Conservation (phyloP, 2,797 vertebrate species). For the Cottoperca gobio region DNA sequence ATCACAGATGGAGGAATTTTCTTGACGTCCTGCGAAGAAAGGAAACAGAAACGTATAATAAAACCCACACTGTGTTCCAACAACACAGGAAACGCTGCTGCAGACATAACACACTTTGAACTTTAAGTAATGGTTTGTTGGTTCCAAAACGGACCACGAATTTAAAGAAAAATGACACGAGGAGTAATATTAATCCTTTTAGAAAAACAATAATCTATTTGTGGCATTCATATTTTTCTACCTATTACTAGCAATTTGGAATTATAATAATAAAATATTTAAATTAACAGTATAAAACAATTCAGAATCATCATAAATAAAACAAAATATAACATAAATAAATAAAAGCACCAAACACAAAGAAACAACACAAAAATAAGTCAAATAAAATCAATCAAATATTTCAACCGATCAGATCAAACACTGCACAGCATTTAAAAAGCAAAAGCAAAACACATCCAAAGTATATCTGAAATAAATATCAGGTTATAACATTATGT, state of each 20-base stretch:
- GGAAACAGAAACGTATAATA: slow-evolving; percentile 17
- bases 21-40: slow-evolving; percentile 83
- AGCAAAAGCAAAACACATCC: not conserved
- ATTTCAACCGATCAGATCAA: not conserved
- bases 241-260: not conserved
- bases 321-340: not conserved
- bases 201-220: not conserved
- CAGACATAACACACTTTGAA: not conserved
- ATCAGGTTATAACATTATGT: not conserved
- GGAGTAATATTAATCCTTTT: not conserved
- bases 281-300: not conserved
- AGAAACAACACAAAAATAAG: not conserved
- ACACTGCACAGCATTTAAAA: not conserved
- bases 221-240: accelerated
- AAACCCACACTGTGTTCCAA: slow-evolving; percentile 10
- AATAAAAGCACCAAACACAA: not conserved
- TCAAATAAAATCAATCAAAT: not conserved
- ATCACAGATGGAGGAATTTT: slow-evolving; percentile 91
- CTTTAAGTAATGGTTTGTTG: not conserved
- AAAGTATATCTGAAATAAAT: slow-evolving; percentile 3
- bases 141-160: not conserved
- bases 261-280: not conserved
- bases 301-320: not conserved
- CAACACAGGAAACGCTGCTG: not conserved
- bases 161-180: not conserved